Base-by-base conservation (phyloP, 2,888 invertebrate genomes). In the Abscondita cerata region DNA sequence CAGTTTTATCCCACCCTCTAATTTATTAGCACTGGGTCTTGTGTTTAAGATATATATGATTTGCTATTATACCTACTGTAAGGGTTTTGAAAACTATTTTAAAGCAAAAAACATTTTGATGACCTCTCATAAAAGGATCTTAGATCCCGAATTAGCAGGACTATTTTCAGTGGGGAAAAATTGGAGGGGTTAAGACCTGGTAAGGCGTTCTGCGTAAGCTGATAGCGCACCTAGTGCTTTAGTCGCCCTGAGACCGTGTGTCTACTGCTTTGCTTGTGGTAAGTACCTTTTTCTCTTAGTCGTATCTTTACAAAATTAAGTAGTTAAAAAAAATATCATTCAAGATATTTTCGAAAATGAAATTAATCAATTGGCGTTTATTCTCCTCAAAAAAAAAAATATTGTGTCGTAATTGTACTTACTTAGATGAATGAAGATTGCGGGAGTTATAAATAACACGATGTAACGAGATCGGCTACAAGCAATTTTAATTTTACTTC, bases 181-280 rank as follows among this genome's bases (percentile, higher is more conserved):
- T 59, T 70, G 68, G 71, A 66, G 71, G 71, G 71, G 71, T 63
- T 64, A 56, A 65, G 62, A 66, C 59, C 70, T 65, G 67, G 70
- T 68, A 71, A 69, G 71, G 71, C 58, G 67, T 67, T 70, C 53
- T 46, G 64, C 70, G 72, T 73, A 73, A 74, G 64, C 66, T 72
- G 73, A 74, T 74, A 72, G 72, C 70, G 64, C 58, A 63, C 59
- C 70, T 69, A 68, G 68, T 66, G 67, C 66, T 75, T n/a, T 73
- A 75, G 75, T 75, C 75, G 74, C 72, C 72, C 70, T 69, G 71
- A 73, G 71, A 74, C 73, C 73, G 74, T 73, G 73, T 70, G 69
- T 63, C 69, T 68, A 68, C 66, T 69, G 66, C 67, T 72, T 72
- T 71, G 73, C 68, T 73, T 71, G 69, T 67, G 69, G 74, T 73